phyloP scores from a whole-genome alignment of 2,797 vertebrate genomes.

The Tachyglossus aculeatus region DNA sequence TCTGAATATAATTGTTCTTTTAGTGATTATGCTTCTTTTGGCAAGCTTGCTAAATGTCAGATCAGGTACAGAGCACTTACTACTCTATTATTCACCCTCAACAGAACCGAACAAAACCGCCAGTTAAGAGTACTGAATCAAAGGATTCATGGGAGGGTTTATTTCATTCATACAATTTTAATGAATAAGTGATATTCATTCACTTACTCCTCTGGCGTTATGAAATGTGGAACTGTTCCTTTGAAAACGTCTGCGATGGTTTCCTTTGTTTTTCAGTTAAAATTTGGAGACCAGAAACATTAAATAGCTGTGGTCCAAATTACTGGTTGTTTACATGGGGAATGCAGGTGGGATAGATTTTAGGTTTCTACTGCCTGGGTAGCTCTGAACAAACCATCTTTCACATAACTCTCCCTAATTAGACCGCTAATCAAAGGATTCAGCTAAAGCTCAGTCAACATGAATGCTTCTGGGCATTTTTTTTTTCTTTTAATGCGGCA shows the following conservation, averaged over 20 bases:
- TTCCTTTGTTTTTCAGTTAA: background rate
- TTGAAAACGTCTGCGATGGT: background rate
- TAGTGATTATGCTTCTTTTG: slow-evolving; percentile 14
- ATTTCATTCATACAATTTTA: background rate
- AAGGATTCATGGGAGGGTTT: rapidly evolving
- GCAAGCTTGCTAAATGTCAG: slow-evolving; percentile 20
- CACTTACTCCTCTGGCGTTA: background rate
- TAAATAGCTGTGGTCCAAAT: background rate
- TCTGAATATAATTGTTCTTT: slow-evolving; percentile 23
- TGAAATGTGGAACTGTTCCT: background rate
- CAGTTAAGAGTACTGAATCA: background rate
- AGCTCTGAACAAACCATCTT: slow-evolving; percentile 7
- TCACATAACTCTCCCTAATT: slow-evolving; percentile 37
- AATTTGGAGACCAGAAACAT: background rate
- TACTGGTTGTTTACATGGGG: background rate
- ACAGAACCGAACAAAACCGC: background rate
- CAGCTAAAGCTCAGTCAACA: background rate
- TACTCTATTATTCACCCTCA: background rate
- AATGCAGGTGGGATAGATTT: background rate
- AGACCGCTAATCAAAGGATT: slow-evolving; percentile 12
- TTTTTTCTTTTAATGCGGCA: background rate
- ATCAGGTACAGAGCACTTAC: background rate
- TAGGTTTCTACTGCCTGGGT: slow-evolving; percentile 16
- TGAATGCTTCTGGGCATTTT: background rate
- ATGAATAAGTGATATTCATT: background rate